These are phyloP conservation scores for Amia ocellicauda DNA, from an alignment of 2,113 vertebrate species.

Conservation along the genomic window DNA sequence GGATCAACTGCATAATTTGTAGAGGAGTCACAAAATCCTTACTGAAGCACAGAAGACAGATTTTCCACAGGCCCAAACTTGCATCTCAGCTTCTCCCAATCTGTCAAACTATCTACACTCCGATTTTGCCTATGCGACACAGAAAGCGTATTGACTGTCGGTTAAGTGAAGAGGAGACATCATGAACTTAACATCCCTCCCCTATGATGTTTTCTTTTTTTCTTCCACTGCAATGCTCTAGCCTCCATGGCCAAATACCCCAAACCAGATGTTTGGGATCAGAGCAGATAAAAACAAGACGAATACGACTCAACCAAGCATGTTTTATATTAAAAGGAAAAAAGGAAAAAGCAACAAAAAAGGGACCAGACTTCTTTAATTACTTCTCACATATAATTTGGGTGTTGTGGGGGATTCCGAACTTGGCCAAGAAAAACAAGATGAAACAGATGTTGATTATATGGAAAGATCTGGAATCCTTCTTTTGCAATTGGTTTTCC, in stretches of 20 bases:
- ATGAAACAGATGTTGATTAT: constrained; percentile 64
- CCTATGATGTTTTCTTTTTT: not conserved
- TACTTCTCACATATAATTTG: constrained; percentile 64
- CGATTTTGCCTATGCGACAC: too few relatives aligned
- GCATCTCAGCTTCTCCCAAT: too few relatives aligned
- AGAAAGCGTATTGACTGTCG: too few relatives aligned
- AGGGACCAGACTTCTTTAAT: constrained; percentile 58
- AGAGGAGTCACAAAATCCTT: too few relatives aligned
- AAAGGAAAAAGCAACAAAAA: constrained; percentile 67
- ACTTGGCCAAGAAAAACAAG: constrained; percentile 53
- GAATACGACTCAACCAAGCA: constrained; percentile 55
- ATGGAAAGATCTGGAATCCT: constrained; percentile 24
- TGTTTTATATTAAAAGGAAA: constrained; percentile 56
- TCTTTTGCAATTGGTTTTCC: not conserved
- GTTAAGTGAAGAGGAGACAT: too few relatives aligned
- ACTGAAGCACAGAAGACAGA: too few relatives aligned
- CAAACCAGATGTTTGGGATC: constrained; percentile 67
- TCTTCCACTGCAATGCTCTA: constrained; percentile 37
- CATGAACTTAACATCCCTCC: constrained; percentile 3
- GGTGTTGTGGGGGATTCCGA: constrained; percentile 49
- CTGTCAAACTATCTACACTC: too few relatives aligned
- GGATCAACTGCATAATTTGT: too few relatives aligned
- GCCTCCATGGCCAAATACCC: constrained; percentile 48
- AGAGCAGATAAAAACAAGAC: constrained; percentile 55
- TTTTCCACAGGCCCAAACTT: too few relatives aligned